Percentiles rank a stretch among this genome's conserved stretches.
Evolutionary conservation across 2,888 invertebrate genomes (phyloP).

Genomic region (Andrena marginata): DNA sequence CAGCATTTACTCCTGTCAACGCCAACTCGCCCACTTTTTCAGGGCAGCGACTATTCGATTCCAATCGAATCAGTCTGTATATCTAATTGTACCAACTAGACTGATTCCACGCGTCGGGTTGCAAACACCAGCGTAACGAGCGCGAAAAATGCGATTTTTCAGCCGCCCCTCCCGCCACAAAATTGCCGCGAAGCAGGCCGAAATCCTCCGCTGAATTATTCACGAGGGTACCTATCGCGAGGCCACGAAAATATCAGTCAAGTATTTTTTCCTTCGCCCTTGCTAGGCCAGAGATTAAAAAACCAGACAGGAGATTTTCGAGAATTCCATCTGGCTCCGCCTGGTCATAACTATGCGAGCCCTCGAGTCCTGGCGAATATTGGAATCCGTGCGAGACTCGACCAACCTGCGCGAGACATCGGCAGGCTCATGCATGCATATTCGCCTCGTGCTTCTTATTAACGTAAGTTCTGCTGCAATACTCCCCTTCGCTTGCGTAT

Average conservation of each 20-base stretch:
- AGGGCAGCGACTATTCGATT: too few relatives aligned
- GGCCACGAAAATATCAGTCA: constrained; percentile 38
- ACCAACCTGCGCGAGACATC: constrained; percentile 45
- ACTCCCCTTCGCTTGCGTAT: not conserved
- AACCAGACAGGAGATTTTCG: constrained; percentile 43
- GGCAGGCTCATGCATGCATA: constrained; percentile 53
- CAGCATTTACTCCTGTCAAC: too few relatives aligned
- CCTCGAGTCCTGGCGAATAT: constrained; percentile 38
- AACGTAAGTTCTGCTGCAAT: constrained; percentile 22
- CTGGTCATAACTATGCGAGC: constrained; percentile 33
- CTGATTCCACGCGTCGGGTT: too few relatives aligned
- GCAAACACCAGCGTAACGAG: too few relatives aligned
- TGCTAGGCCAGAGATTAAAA: constrained; percentile 37
- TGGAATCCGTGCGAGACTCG: constrained; percentile 33
- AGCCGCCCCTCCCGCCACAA: not conserved
- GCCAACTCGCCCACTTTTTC: too few relatives aligned
- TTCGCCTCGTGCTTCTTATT: constrained; percentile 54
- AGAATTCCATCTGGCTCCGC: constrained; percentile 41
- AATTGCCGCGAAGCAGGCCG: constrained; percentile 31
- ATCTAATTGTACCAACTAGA: too few relatives aligned
- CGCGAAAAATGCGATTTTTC: constrained; percentile 13
- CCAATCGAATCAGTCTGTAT: too few relatives aligned
- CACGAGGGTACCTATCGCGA: constrained; percentile 36
- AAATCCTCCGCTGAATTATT: constrained; percentile 49
- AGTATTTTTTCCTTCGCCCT: constrained; percentile 13